Percentiles rank a stretch among this genome's conserved stretches.
Evolutionary conservation across 1,140 invertebrate species (phyloP).

Genomic region (Bombus waltoni): DNA sequence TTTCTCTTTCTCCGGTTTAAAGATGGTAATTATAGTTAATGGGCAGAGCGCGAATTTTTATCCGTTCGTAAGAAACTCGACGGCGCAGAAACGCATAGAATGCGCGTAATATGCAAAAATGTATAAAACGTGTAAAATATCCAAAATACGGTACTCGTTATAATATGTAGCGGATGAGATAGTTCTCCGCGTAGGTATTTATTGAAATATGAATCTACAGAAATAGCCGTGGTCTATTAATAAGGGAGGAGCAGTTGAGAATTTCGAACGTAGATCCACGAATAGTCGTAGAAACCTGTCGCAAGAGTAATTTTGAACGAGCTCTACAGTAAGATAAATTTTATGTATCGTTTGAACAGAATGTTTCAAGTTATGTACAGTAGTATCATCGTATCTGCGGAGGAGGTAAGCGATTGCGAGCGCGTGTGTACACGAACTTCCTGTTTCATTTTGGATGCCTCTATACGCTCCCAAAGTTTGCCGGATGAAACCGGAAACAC

Average conservation of each 20-base stretch:
- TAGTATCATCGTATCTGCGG: background rate
- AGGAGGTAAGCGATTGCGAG: background rate
- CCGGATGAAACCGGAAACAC: conserved; percentile 12
- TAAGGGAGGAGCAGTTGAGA: too few relatives aligned
- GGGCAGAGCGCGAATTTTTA: background rate
- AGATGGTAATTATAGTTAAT: background rate
- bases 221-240: too few relatives aligned
- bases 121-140: too few relatives aligned
- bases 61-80: too few relatives aligned
- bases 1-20: background rate
- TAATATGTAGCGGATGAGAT: too few relatives aligned
- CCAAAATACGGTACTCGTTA: too few relatives aligned
- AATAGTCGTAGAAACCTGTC: background rate
- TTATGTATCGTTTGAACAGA: background rate
- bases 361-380: background rate
- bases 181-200: too few relatives aligned
- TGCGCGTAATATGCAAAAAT: too few relatives aligned
- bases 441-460: conserved; percentile 22
- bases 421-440: conserved; percentile 14
- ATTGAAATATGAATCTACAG: too few relatives aligned
- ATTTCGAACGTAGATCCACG: background rate
- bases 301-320: background rate
- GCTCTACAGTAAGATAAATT: background rate
- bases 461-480: conserved; percentile 4
- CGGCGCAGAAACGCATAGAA: too few relatives aligned